Conservation (phyloP, 2,113 vertebrate genomes). For the Noctilio leporinus region DNA sequence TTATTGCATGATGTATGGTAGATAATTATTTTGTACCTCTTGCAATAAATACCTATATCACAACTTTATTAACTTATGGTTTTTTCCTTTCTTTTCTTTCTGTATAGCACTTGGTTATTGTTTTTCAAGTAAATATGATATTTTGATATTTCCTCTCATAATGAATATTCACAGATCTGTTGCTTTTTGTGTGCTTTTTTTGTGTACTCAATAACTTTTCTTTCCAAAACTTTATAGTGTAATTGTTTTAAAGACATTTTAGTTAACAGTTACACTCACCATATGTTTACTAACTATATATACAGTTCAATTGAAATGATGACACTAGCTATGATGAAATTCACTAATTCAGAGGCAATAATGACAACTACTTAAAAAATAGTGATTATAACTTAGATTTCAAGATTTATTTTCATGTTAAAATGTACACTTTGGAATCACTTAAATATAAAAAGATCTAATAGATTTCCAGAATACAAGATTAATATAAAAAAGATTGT, state of each 20-base stretch:
- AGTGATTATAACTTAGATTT: background rate
- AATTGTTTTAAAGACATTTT: conserved; percentile 20
- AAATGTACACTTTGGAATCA: background rate
- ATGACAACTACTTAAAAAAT: background rate
- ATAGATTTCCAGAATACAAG: background rate
- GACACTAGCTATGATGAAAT: background rate
- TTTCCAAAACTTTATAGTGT: background rate
- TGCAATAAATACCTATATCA: background rate
- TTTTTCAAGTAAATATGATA: conserved; percentile 8
- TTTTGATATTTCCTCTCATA: background rate
- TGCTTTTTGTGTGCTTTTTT: conserved; percentile 1
- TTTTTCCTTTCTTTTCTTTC: background rate
- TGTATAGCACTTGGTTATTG: background rate
- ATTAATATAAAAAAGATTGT: background rate
- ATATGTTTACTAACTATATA: background rate
- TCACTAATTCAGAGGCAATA: background rate
- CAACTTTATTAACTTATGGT: background rate
- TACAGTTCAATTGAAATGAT: background rate
- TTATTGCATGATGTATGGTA: background rate
- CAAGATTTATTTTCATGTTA: background rate
- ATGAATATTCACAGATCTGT: background rate
- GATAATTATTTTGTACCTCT: background rate
- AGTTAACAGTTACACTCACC: background rate
- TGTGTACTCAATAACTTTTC: background rate
- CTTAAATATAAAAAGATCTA: background rate